These are phyloP conservation scores for Haliclona indistincta DNA, from an alignment of 37 sponge, comb jelly and placozoan species.

Conservation along the genomic window DNA sequence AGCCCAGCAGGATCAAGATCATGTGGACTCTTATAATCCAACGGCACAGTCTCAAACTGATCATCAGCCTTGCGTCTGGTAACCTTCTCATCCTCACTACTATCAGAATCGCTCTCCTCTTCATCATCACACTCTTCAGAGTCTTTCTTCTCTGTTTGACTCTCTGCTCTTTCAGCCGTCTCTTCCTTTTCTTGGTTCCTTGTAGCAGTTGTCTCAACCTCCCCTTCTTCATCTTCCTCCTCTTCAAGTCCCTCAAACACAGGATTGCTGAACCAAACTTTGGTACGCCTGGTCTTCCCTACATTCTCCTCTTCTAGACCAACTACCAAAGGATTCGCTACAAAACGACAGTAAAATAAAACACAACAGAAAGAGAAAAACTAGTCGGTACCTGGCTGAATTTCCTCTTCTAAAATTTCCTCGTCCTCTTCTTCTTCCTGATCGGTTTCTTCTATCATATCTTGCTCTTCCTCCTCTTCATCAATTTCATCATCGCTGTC, in stretches of 20 bases:
- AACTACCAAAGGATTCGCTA: slow-evolving; percentile 80
- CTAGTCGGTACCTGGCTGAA: background rate
- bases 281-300: slow-evolving; percentile 21
- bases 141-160: background rate
- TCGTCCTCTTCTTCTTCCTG: slow-evolving; percentile 21
- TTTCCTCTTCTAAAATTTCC: slow-evolving; percentile 7
- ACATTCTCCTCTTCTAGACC: slow-evolving; percentile 38
- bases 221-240: slow-evolving; percentile 69
- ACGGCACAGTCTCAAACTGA: slow-evolving; percentile 1
- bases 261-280: slow-evolving; percentile 64
- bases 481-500: background rate
- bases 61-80: background rate
- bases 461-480: slow-evolving; percentile 32
- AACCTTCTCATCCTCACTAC: slow-evolving; percentile 24
- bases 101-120: slow-evolving; percentile 5
- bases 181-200: background rate
- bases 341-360: background rate
- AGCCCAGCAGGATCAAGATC: slow-evolving; percentile 83
- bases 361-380: background rate
- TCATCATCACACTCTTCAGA: background rate
- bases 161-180: slow-evolving; percentile 7
- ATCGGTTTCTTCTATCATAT: background rate
- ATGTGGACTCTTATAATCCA: slow-evolving; percentile 17
- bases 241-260: slow-evolving; percentile 47
- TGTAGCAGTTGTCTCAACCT: slow-evolving; percentile 25